A percentile compares a stretch with the other conserved stretches of the same genome.
These are phyloP conservation scores for Rotaria macrura DNA, from an alignment of 2,888 invertebrate genomes.

Conservation along the genomic window DNA sequence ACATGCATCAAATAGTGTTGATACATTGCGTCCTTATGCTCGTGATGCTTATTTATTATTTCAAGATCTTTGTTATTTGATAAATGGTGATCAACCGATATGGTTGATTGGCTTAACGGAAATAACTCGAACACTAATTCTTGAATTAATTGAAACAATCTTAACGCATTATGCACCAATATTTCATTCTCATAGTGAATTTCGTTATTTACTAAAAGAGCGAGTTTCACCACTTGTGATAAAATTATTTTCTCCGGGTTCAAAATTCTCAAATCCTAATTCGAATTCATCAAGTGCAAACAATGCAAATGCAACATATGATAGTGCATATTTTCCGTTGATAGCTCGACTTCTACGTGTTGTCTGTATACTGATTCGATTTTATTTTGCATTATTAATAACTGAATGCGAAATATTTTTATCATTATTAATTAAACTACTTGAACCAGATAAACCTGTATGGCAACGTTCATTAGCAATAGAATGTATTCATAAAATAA, in stretches of 20 bases:
- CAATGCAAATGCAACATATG: not conserved
- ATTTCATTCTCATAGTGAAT: slow-evolving; percentile 56
- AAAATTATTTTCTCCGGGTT: slow-evolving; percentile 89
- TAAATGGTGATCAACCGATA: not conserved
- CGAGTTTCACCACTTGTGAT: slow-evolving; percentile 95
- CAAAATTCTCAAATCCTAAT: slow-evolving; percentile 24
- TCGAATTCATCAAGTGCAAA: not conserved
- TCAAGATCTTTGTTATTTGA: slow-evolving; percentile 74
- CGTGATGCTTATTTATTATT: slow-evolving; percentile 35
- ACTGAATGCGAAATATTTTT: slow-evolving; percentile 98
- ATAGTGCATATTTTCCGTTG: slow-evolving; percentile 29
- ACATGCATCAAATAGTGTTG: not conserved
- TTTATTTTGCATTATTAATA: slow-evolving; percentile 55
- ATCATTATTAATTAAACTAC: slow-evolving; percentile 85
- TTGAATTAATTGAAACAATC: slow-evolving; percentile 17
- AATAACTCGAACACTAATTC: slow-evolving; percentile 9
- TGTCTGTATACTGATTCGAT: slow-evolving; percentile 32
- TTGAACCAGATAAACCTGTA: slow-evolving; percentile 85
- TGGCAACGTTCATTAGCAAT: slow-evolving; percentile 91
- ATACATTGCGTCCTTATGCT: not conserved
- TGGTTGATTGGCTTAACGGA: slow-evolving; percentile 12
- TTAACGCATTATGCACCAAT: not conserved
- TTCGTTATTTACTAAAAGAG: slow-evolving; percentile 83
- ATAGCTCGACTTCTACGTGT: slow-evolving; percentile 26
- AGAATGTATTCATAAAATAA: slow-evolving; percentile 87